Conservation (phyloP, 1,140 invertebrate species). For the Heterodera schachtii region DNA sequence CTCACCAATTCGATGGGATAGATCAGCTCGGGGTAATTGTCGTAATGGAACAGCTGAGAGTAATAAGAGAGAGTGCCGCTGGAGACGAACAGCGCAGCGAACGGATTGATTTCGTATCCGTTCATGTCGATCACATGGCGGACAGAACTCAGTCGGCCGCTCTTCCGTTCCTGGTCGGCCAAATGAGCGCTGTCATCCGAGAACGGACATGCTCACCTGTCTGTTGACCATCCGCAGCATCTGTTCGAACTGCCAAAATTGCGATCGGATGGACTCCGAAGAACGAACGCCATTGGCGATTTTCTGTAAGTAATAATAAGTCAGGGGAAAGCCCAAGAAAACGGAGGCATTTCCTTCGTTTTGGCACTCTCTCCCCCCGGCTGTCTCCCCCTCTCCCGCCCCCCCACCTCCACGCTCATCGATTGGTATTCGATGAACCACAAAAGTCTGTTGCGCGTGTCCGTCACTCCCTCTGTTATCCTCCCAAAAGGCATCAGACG, state of each 20-base stretch:
- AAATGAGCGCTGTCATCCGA: not conserved
- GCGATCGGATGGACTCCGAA: constrained; percentile 59
- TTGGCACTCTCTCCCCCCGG: no score
- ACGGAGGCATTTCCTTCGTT: no score
- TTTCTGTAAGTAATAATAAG: constrained; percentile 32
- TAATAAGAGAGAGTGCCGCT: constrained; percentile 64
- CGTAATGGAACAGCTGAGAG: constrained; percentile 64
- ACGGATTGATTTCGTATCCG: constrained; percentile 65
- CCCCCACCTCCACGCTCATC: constrained; percentile 61
- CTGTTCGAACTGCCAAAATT: constrained; percentile 66
- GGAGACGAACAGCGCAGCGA: constrained; percentile 64
- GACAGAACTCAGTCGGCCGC: constrained; percentile 56
- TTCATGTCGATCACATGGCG: constrained; percentile 64
- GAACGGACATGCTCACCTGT: constrained; percentile 44
- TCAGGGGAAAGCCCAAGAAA: no score
- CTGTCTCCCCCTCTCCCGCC: not conserved
- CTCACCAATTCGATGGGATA: constrained; percentile 61
- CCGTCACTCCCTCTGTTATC: constrained; percentile 49
- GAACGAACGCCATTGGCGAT: constrained; percentile 59
- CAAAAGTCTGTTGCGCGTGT: constrained; percentile 58
- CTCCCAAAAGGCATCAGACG: constrained; percentile 58
- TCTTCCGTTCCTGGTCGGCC: constrained; percentile 51
- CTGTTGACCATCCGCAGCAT: constrained; percentile 63
- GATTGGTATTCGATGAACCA: constrained; percentile 65
- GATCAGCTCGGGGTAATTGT: constrained; percentile 64